Evolutionary conservation across 2,888 invertebrate species (phyloP).

Genomic region (Mechanitis mazaeus): DNA sequence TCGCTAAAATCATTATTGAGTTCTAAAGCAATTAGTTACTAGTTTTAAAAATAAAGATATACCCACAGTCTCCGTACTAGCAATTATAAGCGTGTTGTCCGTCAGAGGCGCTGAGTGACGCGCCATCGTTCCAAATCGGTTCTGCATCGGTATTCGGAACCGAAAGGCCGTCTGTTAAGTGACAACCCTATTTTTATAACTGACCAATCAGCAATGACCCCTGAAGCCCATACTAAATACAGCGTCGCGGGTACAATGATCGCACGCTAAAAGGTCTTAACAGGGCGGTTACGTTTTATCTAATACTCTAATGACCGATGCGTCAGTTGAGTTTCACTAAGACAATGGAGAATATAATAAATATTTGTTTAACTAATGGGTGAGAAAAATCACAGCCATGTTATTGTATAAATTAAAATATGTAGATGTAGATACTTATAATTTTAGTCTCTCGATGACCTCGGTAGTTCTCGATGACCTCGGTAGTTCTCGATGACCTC

Average conservation of each 20-base stretch:
- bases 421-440: background rate
- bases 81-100: conserved; percentile 26
- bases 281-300: conserved; percentile 31
- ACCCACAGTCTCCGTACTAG: conserved; percentile 10
- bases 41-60: background rate
- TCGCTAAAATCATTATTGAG: background rate
- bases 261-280: conserved; percentile 29
- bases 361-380: conserved; percentile 35
- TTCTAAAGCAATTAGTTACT: background rate
- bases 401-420: conserved; percentile 20
- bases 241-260: conserved; percentile 27
- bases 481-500: too few relatives aligned
- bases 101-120: conserved; percentile 55
- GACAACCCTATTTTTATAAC: conserved; percentile 65
- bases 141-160: conserved; percentile 65
- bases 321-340: conserved; percentile 31
- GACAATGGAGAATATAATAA: conserved; percentile 31
- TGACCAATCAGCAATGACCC: conserved; percentile 43
- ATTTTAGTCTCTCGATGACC: too few relatives aligned
- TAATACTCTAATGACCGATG: conserved; percentile 37
- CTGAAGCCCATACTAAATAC: conserved; percentile 44
- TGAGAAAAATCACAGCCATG: conserved; percentile 23
- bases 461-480: too few relatives aligned
- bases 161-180: conserved; percentile 56
- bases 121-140: conserved; percentile 58